Evolutionary conservation across 2,888 invertebrate genomes (phyloP).

Genomic region (Pterobdella sp.): DNA sequence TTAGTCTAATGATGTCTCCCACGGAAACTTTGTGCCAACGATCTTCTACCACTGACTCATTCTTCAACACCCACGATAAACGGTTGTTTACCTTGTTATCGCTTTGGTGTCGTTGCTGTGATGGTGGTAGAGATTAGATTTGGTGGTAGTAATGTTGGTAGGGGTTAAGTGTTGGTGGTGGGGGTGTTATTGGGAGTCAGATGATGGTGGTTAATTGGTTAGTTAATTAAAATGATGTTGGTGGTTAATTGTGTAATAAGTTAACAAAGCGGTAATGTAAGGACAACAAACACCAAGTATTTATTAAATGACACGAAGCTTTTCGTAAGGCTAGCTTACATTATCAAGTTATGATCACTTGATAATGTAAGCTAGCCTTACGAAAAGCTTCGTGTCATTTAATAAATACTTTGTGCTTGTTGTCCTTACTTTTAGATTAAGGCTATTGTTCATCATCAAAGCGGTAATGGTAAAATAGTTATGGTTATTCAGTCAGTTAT

Average conservation of each 20-base stretch:
- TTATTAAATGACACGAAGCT: no score
- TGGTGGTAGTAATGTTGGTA: neutral
- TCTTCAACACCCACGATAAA: slow-evolving; percentile 66
- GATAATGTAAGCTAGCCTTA: no score
- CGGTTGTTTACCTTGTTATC: slow-evolving; percentile 96
- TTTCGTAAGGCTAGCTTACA: no score
- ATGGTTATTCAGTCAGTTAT: no score
- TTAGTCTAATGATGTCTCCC: slow-evolving; percentile 96
- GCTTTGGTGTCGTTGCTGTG: slow-evolving; percentile 91
- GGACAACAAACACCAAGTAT: no score
- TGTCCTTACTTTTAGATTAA: no score
- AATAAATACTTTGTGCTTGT: no score
- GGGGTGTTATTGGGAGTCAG: neutral
- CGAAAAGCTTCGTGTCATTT: no score
- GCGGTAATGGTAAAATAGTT: no score
- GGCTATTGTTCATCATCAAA: no score
- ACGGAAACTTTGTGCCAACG: slow-evolving; percentile 72
- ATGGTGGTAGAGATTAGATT: slow-evolving; percentile 35
- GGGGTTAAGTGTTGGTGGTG: slow-evolving; percentile 18
- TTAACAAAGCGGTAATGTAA: no score
- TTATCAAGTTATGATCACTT: no score
- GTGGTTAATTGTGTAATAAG: neutral
- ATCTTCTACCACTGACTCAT: slow-evolving; percentile 32
- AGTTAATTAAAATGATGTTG: slow-evolving; percentile 8
- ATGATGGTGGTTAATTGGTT: neutral